phyloP scores from a whole-genome alignment of 1,140 invertebrate genomes.

The Maconellicoccus hirsutus region DNA sequence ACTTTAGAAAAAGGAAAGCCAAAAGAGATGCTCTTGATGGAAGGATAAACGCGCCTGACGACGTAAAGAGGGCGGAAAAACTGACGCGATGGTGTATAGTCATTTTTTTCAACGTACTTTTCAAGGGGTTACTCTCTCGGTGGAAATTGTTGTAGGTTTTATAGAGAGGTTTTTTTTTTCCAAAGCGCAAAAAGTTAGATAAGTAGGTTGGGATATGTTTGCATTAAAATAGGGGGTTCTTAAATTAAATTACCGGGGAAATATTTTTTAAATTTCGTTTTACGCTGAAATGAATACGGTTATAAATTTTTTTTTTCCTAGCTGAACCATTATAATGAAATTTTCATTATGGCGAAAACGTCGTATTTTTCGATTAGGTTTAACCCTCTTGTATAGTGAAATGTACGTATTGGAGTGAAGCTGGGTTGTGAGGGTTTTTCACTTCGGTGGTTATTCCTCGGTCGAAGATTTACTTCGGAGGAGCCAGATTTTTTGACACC shows the following conservation, averaged over 20 bases:
- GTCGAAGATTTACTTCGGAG: too few species aligned
- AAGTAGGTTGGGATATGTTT: conserved; percentile 8
- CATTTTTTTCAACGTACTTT: background rate
- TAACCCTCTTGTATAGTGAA: background rate
- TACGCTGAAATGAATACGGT: conserved; percentile 4
- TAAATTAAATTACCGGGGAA: conserved; percentile 9
- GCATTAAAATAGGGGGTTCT: conserved; percentile 7
- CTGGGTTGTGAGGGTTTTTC: too few species aligned
- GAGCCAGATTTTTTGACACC: too few species aligned
- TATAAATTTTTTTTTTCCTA: background rate
- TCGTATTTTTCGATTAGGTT: background rate
- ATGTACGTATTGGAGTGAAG: too few species aligned
- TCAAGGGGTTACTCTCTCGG: background rate
- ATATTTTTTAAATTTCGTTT: background rate
- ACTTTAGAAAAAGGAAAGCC: background rate
- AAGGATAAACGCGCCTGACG: background rate
- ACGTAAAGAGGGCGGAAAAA: background rate
- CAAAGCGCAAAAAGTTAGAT: background rate
- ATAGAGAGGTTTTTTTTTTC: background rate
- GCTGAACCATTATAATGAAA: background rate
- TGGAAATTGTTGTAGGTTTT: background rate
- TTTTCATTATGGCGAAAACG: background rate
- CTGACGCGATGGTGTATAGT: background rate
- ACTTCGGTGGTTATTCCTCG: too few species aligned
- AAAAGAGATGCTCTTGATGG: background rate